Percentiles rank a stretch among this genome's conserved stretches.
Conservation (phyloP, 1,140 invertebrate species). For the Bemisia tabaci region DNA sequence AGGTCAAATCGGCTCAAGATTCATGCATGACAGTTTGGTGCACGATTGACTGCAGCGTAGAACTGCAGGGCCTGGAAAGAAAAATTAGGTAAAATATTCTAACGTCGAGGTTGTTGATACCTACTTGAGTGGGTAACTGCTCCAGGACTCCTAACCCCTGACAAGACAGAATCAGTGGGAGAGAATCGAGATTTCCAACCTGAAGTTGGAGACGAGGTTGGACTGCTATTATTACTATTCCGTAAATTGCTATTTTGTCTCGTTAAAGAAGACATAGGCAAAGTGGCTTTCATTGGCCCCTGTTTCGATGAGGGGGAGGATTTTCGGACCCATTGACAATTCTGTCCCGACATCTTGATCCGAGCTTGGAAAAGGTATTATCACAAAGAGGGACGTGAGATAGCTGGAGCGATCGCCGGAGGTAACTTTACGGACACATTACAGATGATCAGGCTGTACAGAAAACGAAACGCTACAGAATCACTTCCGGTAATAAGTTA, state of each 20-base stretch:
- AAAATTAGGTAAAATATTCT: no score
- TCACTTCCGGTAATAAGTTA: no score
- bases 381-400: no score
- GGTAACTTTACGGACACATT: no score
- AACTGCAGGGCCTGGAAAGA: no score
- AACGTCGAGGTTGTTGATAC: no score
- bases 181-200: conserved; percentile 45
- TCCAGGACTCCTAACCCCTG: conserved; percentile 54
- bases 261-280: conserved; percentile 53
- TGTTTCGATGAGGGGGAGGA: conserved; percentile 52
- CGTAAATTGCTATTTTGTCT: conserved; percentile 37
- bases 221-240: conserved; percentile 46
- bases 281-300: conserved; percentile 54
- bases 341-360: conserved; percentile 37
- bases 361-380: conserved; percentile 1
- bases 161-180: conserved; percentile 43
- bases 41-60: no score
- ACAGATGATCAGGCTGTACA: no score
- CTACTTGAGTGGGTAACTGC: conserved; percentile 21
- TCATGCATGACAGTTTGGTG: no score
- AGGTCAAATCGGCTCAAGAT: no score
- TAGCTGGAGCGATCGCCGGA: no score
- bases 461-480: no score
- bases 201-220: conserved; percentile 45
- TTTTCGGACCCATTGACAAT: conserved; percentile 44